These are phyloP conservation scores for Zaprionus lachaisei DNA, from an alignment of 1,140 invertebrate genomes.

Conservation along the genomic window DNA sequence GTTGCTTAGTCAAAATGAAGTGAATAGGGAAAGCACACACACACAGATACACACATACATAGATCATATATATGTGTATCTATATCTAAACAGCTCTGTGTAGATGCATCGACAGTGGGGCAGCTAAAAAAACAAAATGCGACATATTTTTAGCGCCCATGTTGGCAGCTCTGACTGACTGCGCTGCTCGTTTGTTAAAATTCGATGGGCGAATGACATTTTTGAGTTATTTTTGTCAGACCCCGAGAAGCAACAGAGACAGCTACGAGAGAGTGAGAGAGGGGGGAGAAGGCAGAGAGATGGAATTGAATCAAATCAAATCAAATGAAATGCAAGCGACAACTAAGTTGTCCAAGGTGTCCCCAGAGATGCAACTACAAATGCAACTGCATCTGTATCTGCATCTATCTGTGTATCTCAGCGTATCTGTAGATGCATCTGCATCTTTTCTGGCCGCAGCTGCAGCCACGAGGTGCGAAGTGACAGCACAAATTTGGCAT, in stretches of 20 bases:
- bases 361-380: constrained; percentile 13
- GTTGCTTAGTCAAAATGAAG: constrained; percentile 76
- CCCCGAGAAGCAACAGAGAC: constrained; percentile 27
- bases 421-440: not conserved
- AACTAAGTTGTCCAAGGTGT: constrained; percentile 71
- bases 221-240: constrained; percentile 82
- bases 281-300: not conserved
- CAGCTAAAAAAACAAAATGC: constrained; percentile 42
- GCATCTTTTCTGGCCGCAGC: constrained; percentile 4
- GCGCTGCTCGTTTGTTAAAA: constrained; percentile 77
- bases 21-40: constrained; percentile 29
- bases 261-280: not conserved
- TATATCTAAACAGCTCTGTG: constrained; percentile 43
- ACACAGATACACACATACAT: constrained; percentile 26
- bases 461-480: constrained; percentile 25
- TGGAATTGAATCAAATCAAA: constrained; percentile 56
- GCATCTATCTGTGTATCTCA: not conserved
- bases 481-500: constrained; percentile 10
- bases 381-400: not conserved
- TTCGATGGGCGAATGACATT: constrained; percentile 83
- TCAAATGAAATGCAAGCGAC: constrained; percentile 72
- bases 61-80: constrained; percentile 16
- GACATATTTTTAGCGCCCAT: constrained; percentile 58
- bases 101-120: constrained; percentile 48
- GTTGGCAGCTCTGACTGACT: constrained; percentile 28